These are phyloP conservation scores for Gallirallus australis DNA, from an alignment of 2,797 vertebrate genomes.

Conservation along the genomic window DNA sequence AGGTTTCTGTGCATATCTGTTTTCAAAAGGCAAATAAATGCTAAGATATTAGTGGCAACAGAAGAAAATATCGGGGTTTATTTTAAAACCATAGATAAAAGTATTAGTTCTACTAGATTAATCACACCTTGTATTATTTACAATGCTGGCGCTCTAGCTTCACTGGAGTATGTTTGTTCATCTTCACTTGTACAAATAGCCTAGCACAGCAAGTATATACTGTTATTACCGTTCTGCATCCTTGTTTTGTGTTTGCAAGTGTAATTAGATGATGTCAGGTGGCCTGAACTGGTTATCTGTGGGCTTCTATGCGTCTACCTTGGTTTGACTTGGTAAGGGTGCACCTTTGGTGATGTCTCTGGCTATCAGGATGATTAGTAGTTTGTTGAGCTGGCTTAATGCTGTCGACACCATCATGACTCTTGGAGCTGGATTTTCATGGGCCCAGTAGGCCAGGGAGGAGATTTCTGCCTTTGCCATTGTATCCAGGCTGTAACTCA, in stretches of 20 bases:
- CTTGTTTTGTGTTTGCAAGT: neutral
- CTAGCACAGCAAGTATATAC: too few relatives aligned
- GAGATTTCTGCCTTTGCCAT: neutral
- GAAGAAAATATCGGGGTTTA: neutral
- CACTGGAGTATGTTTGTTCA: neutral
- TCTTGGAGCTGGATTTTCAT: neutral
- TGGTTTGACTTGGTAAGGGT: neutral
- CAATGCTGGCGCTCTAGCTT: neutral
- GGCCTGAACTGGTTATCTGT: neutral
- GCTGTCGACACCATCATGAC: accelerated
- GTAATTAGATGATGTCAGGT: neutral
- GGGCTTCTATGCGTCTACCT: neutral
- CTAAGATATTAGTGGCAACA: neutral
- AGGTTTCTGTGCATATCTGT: neutral
- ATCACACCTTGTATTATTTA: neutral
- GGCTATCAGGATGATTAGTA: neutral
- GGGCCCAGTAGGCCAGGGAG: accelerated
- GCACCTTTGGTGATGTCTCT: neutral
- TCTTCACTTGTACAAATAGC: neutral
- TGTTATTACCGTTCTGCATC: neutral
- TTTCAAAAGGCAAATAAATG: neutral
- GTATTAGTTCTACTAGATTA: neutral
- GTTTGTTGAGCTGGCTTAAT: neutral
- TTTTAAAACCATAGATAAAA: neutral
- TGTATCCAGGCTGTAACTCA: neutral